Evolutionary conservation across 1,140 invertebrate species (phyloP).

Genomic region (Eufriesea mexicana): DNA sequence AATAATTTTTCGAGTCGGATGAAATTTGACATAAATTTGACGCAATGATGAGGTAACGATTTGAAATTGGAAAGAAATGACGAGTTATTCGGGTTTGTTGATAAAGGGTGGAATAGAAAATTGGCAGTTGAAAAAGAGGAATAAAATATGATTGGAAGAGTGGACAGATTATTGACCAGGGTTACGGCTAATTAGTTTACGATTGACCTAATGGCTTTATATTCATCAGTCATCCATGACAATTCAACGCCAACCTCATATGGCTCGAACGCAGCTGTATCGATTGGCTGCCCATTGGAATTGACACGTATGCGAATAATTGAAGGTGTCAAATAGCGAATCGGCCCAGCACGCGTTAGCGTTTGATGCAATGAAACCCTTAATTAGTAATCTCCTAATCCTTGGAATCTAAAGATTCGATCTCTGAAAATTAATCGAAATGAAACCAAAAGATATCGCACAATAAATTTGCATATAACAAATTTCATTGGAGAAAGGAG

Average conservation of each 20-base stretch:
- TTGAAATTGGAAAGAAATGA: neutral
- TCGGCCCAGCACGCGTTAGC: neutral
- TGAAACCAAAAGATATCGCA: too few relatives aligned
- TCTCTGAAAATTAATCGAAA: too few relatives aligned
- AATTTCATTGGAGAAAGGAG: too few relatives aligned
- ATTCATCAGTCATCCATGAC: conserved; percentile 42
- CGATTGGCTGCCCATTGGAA: conserved; percentile 24
- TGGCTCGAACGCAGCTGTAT: conserved; percentile 16
- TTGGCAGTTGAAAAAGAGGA: neutral
- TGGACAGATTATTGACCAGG: neutral
- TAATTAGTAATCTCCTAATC: too few relatives aligned
- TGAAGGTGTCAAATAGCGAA: conserved; percentile 32
- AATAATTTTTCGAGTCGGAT: neutral
- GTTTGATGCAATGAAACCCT: neutral
- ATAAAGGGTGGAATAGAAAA: neutral
- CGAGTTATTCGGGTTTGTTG: too few relatives aligned
- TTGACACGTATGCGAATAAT: conserved; percentile 38
- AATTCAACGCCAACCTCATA: conserved; percentile 12
- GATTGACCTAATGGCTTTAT: conserved; percentile 8
- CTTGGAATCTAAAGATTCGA: too few relatives aligned
- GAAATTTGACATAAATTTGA: neutral
- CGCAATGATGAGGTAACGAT: neutral
- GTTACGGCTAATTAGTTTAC: conserved; percentile 11
- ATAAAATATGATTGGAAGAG: neutral
- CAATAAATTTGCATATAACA: too few relatives aligned